Base-by-base conservation (phyloP, 2,113 vertebrate species). In the Monarcha castaneiventris region DNA sequence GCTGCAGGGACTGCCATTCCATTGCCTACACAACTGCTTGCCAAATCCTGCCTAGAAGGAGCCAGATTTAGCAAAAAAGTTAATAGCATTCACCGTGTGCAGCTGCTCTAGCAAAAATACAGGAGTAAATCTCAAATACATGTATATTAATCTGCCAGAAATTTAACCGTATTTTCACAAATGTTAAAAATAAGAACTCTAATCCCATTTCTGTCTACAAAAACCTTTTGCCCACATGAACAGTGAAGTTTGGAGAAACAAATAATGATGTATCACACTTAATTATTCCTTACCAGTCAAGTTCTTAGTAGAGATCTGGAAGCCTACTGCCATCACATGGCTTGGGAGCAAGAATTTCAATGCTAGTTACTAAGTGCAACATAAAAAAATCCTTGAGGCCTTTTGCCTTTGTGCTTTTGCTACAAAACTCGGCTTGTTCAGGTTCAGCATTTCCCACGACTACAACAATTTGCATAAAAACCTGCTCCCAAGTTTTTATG, bases 391-490 rank as follows among this genome's bases (percentile, higher is more conserved):
- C 62, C 56, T 72, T 39, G 64, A 79, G 44, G 49, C 49, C 64
- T 76, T 56, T 62, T 76, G 67, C 61, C 51, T 87, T 77, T 94
- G 84, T 76, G 62, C 54, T 95, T 89, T 59, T 43, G 35, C 55
- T 46, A 94, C 87, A 89, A 77, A 91, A 86, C 51, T 74, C 48
- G 35, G 69, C 85, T 94, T 92, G 90, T 92, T 92, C 84, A 93
- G 95, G 48, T 52, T 83, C 51, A 92, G 77, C 55, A 76, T 80
- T 96, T 95, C 91, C 94, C 92, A 94, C 3, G 6, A 77, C 84
- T 92, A 83, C 35, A 66, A 27, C 35, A 37, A 33, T 89, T 92
- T 39, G 74, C 71, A 78, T 77, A 84, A 89, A 93, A 66, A 85
- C 71, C 35, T 68, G 39, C 29, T 88, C 68, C 83, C 72, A 90